phyloP scores from a whole-genome alignment of 2,888 invertebrate species.

The Campoplex capitator region DNA sequence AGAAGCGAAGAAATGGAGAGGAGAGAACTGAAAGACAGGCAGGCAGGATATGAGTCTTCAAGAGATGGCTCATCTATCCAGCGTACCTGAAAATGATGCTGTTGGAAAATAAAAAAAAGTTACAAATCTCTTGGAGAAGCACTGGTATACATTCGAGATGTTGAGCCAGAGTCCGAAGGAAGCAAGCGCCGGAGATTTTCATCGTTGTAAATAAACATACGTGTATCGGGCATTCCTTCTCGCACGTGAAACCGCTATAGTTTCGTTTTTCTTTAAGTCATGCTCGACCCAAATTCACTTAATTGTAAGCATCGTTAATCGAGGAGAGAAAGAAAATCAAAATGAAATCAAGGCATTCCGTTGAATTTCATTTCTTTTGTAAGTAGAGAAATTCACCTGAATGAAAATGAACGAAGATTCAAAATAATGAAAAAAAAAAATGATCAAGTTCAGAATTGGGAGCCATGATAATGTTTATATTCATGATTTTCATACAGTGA shows the following conservation, averaged over 20 bases:
- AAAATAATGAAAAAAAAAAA: too few relatives aligned
- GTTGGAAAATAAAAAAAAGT: conserved; percentile 33
- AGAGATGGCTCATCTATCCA: conserved; percentile 41
- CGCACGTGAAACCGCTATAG: not conserved
- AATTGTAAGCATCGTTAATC: not conserved
- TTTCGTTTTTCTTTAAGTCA: conserved; percentile 1
- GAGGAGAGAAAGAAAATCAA: not conserved
- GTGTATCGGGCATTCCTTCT: conserved; percentile 9
- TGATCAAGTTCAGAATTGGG: not conserved
- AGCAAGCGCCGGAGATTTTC: conserved; percentile 7
- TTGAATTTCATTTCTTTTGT: not conserved
- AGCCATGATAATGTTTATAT: not conserved
- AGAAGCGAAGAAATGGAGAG: not conserved
- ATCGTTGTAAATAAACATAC: not conserved
- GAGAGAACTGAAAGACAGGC: conserved; percentile 22
- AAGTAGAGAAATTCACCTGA: too few relatives aligned
- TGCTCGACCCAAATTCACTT: not conserved
- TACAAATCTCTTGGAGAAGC: conserved; percentile 7
- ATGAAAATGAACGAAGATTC: too few relatives aligned
- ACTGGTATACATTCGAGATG: conserved; percentile 33
- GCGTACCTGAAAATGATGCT: conserved; percentile 50
- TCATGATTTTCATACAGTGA: not conserved
- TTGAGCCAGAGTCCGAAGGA: not conserved
- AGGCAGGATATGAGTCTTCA: conserved; percentile 64
- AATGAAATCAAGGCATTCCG: not conserved